Conservation (phyloP, 2,797 vertebrate species). For the Danio albolineatus region DNA sequence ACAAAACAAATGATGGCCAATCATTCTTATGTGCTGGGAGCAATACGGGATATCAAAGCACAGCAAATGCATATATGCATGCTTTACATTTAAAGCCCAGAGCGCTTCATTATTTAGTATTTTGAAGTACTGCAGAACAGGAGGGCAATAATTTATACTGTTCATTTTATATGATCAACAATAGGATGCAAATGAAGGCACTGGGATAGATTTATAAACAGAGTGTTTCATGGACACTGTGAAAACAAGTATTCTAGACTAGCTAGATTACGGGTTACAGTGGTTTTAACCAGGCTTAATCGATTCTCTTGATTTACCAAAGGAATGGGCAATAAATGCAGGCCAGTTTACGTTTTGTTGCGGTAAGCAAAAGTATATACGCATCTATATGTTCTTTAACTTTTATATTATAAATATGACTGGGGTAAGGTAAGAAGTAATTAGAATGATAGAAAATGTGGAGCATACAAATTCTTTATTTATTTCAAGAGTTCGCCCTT, state of each 20-base stretch:
- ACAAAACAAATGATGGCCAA: neutral
- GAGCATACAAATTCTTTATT: too few species aligned
- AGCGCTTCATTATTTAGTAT: conserved; percentile 18
- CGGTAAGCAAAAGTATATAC: conserved; percentile 48
- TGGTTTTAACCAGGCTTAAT: neutral
- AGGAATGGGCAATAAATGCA: neutral
- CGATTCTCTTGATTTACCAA: neutral
- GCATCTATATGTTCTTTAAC: conserved; percentile 64
- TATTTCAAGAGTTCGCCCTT: too few species aligned
- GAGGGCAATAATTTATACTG: conserved; percentile 17
- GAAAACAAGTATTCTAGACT: neutral
- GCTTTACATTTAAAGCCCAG: neutral
- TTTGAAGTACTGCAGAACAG: conserved; percentile 4
- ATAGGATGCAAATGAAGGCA: conserved; percentile 31
- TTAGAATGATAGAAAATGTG: too few species aligned
- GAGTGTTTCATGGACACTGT: neutral
- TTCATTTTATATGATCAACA: conserved; percentile 15
- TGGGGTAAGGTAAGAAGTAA: too few species aligned
- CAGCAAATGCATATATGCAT: conserved; percentile 15
- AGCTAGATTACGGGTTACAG: neutral
- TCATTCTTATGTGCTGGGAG: conserved; percentile 10
- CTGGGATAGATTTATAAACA: conserved; percentile 4
- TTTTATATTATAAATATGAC: conserved; percentile 38
- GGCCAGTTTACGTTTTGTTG: conserved; percentile 34
- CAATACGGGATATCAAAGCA: conserved; percentile 9